phyloP scores from a whole-genome alignment of 2,797 vertebrate genomes.

The Carduelis carduelis region DNA sequence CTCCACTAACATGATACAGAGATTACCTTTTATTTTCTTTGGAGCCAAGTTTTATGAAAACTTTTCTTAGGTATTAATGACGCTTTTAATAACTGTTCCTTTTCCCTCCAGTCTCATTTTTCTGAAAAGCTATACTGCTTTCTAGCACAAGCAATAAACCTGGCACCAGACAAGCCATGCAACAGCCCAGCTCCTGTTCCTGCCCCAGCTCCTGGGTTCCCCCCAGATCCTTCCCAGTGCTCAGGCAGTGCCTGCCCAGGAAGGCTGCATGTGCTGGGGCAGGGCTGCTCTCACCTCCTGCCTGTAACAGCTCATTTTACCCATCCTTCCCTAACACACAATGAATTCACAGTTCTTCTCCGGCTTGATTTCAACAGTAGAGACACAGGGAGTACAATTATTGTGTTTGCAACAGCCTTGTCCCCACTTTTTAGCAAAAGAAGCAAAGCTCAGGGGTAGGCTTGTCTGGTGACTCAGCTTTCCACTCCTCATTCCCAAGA shows the following conservation, averaged over 20 bases:
- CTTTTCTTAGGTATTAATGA: neutral
- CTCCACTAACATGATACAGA: neutral
- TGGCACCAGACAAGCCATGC: neutral
- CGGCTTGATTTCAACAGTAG: neutral
- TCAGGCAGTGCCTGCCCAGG: neutral
- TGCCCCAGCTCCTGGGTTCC: neutral
- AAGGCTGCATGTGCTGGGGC: neutral
- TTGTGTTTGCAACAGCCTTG: neutral
- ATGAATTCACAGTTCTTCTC: neutral
- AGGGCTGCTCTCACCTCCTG: neutral
- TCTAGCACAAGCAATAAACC: neutral
- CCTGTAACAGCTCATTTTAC: neutral
- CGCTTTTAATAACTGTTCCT: neutral
- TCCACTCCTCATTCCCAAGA: neutral
- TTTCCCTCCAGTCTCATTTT: neutral
- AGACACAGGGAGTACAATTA: neutral
- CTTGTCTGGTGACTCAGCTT: neutral
- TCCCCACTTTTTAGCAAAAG: neutral
- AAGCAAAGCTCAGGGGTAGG: neutral
- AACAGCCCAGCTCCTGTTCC: neutral
- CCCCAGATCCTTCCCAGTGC: fast-evolving
- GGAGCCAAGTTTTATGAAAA: neutral
- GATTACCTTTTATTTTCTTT: neutral
- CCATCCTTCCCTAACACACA: neutral
- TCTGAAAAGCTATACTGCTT: neutral